phyloP scores from a whole-genome alignment of 2,113 vertebrate genomes.

The Pedionomus torquatus region DNA sequence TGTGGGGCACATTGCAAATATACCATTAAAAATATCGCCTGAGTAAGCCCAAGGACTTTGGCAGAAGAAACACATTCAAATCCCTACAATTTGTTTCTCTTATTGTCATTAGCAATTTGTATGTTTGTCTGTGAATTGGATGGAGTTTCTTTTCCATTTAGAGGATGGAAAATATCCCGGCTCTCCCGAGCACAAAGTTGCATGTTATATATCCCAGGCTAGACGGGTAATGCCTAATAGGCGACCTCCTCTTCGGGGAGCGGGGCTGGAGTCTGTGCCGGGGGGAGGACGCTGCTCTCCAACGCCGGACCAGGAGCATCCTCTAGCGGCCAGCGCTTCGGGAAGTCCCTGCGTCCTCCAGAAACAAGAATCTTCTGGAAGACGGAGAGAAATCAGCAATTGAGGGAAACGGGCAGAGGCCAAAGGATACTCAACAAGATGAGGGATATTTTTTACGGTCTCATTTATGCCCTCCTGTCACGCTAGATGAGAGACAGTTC shows the following conservation, averaged over 20 bases:
- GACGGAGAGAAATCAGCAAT: background rate
- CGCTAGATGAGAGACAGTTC: background rate
- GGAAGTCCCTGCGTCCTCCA: background rate
- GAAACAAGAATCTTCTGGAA: slow-evolving; percentile 58
- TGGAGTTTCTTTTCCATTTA: background rate
- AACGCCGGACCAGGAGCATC: slow-evolving; percentile 27
- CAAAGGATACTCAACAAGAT: background rate
- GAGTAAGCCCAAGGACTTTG: background rate
- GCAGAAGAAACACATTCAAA: background rate
- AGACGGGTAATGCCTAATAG: accelerated
- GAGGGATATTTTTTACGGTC: background rate
- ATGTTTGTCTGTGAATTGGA: background rate
- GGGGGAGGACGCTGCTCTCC: background rate
- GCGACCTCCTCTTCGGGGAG: background rate
- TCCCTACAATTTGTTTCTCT: background rate
- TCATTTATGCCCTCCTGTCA: background rate
- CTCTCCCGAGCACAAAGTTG: background rate
- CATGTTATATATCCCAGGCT: background rate
- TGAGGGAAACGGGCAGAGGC: background rate
- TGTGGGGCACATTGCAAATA: background rate
- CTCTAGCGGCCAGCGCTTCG: slow-evolving; percentile 48
- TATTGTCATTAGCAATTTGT: background rate
- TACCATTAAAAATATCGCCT: background rate
- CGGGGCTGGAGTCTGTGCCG: background rate
- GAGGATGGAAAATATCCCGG: accelerated